A percentile compares a stretch with the other conserved stretches of the same genome.
Evolutionary conservation across 1,140 invertebrate genomes (phyloP).

Genomic region (Nomia melanderi): DNA sequence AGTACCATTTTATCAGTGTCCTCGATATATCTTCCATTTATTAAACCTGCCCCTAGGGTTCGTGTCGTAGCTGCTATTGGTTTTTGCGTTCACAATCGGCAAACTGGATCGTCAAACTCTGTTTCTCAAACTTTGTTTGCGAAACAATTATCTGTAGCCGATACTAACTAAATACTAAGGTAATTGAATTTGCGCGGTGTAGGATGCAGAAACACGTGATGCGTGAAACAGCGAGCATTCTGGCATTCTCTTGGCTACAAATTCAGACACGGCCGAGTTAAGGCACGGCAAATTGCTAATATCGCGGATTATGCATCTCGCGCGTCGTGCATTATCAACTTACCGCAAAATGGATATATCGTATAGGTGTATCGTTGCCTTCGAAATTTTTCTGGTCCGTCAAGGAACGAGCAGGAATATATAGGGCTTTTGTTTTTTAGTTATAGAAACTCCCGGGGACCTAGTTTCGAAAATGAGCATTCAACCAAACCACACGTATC

Average conservation of each 20-base stretch:
- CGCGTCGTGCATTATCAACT: background rate
- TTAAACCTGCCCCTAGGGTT: background rate
- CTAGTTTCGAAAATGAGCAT: too few species aligned
- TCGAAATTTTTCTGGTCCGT: too few species aligned
- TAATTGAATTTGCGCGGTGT: constrained; percentile 13
- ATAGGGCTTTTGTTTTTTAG: too few species aligned
- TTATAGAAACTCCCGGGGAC: too few species aligned
- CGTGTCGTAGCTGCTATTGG: background rate
- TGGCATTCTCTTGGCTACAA: background rate
- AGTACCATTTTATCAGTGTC: too few species aligned
- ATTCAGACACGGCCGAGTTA: background rate
- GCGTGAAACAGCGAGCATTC: constrained; percentile 12
- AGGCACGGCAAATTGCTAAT: background rate
- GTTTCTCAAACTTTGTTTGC: constrained; percentile 1
- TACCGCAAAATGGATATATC: too few species aligned
- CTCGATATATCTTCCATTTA: too few species aligned
- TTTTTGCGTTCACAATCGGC: background rate
- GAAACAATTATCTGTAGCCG: constrained; percentile 14
- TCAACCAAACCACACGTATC: too few species aligned
- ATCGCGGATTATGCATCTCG: background rate
- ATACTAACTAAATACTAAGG: constrained; percentile 13
- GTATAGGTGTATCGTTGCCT: too few species aligned
- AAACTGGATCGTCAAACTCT: constrained; percentile 1
- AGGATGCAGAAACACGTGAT: constrained; percentile 20
- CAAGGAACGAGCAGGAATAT: too few species aligned